phyloP scores from a whole-genome alignment of 2,797 vertebrate species.

The Myoxocephalus aenaeus region DNA sequence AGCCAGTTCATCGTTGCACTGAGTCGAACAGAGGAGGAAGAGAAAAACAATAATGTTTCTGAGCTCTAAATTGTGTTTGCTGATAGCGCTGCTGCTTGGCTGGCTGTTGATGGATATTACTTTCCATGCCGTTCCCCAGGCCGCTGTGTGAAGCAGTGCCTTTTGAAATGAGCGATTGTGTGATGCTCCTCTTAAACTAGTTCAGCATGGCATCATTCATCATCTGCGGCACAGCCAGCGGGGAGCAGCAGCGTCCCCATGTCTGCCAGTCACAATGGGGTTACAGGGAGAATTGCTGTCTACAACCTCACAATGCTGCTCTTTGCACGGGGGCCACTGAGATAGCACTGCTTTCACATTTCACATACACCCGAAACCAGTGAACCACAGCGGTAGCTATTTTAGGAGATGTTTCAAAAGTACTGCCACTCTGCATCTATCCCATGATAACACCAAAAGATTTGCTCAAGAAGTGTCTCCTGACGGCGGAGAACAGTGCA shows the following conservation, averaged over 20 bases:
- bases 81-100: slow-evolving; percentile 80
- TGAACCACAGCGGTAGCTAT: slow-evolving; percentile 32
- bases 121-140: slow-evolving; percentile 76
- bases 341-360: slow-evolving; percentile 29
- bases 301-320: slow-evolving; percentile 56
- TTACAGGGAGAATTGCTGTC: slow-evolving; percentile 56
- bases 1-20: slow-evolving; percentile 65
- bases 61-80: slow-evolving; percentile 83
- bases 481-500: slow-evolving; percentile 11
- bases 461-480: slow-evolving; percentile 37
- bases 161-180: slow-evolving; percentile 81
- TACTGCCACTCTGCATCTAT: slow-evolving; percentile 33
- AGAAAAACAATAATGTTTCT: slow-evolving; percentile 80
- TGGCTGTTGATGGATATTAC: slow-evolving; percentile 85
- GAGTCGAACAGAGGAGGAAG: slow-evolving; percentile 58
- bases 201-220: slow-evolving; percentile 80
- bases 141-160: slow-evolving; percentile 69
- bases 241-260: slow-evolving; percentile 58
- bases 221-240: slow-evolving; percentile 67
- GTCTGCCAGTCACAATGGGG: slow-evolving; percentile 74
- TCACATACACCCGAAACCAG: slow-evolving; percentile 32
- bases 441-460: slow-evolving; percentile 23
- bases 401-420: slow-evolving; percentile 47
- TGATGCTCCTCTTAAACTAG: slow-evolving; percentile 82
- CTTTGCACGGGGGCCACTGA: slow-evolving; percentile 45